phyloP scores from a whole-genome alignment of 1,140 invertebrate genomes.

The Diorhabda carinulata region DNA sequence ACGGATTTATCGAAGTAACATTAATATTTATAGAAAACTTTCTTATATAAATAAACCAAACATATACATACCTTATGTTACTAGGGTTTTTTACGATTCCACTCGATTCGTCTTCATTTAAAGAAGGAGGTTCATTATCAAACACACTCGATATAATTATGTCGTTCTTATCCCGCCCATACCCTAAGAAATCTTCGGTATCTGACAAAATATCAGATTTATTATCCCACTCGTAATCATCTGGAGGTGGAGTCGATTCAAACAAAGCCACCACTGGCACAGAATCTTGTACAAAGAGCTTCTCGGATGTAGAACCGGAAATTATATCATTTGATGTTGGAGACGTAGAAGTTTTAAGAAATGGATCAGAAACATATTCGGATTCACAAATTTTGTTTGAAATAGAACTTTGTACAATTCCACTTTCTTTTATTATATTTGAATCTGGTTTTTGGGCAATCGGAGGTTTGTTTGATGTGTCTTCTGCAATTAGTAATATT shows the following conservation, averaged over 20 bases:
- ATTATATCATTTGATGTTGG: too few species aligned
- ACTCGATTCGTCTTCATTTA: slow-evolving; percentile 28
- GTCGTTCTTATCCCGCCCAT: slow-evolving; percentile 15
- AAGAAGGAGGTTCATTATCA: slow-evolving; percentile 36
- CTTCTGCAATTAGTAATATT: too few species aligned
- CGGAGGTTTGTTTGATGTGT: too few species aligned
- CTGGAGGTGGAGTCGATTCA: slow-evolving; percentile 35
- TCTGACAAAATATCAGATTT: slow-evolving; percentile 34
- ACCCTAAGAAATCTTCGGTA: slow-evolving; percentile 17
- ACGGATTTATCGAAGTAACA: neutral
- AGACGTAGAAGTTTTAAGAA: too few species aligned
- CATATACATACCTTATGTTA: slow-evolving; percentile 15
- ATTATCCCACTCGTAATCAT: slow-evolving; percentile 28
- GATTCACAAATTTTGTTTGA: too few species aligned
- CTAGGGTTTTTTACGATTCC: slow-evolving; percentile 25
- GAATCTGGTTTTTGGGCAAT: too few species aligned
- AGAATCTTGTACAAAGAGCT: too few species aligned
- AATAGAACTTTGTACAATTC: too few species aligned
- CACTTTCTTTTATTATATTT: too few species aligned
- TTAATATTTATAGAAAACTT: too few species aligned
- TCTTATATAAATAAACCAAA: neutral
- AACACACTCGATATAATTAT: slow-evolving; percentile 29
- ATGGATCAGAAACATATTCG: too few species aligned
- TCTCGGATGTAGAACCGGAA: too few species aligned
- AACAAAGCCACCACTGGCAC: slow-evolving; percentile 23